Percentiles rank a stretch among this genome's conserved stretches.
Evolutionary conservation across 2,113 vertebrate species (phyloP).

Genomic region (Lepisosteus oculatus): DNA sequence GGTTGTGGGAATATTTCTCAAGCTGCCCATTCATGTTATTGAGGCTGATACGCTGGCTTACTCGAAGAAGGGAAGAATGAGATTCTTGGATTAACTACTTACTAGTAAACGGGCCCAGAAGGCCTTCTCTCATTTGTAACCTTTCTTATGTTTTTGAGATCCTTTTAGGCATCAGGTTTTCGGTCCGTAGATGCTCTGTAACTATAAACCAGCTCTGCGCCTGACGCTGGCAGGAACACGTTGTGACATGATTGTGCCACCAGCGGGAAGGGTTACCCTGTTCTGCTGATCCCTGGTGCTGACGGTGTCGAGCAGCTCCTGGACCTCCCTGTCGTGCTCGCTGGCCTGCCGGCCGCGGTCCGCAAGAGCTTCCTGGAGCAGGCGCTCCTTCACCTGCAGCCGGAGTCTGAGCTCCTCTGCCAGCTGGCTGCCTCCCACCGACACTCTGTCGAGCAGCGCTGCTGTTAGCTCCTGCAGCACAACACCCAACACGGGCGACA

Average conservation of each 20-base stretch:
- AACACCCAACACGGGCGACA: not conserved
- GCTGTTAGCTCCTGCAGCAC: constrained; percentile 72
- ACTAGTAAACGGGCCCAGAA: too few species aligned
- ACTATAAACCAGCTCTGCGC: too few species aligned
- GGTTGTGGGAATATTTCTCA: too few species aligned
- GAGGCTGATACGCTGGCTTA: too few species aligned
- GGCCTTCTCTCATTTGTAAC: too few species aligned
- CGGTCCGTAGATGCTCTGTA: too few species aligned
- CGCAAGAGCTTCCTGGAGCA: constrained; percentile 81
- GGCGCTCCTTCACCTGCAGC: constrained; percentile 80
- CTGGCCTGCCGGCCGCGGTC: constrained; percentile 62
- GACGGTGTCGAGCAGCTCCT: constrained; percentile 70
- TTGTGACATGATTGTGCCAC: too few species aligned
- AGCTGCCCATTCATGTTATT: too few species aligned
- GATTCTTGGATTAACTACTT: too few species aligned
- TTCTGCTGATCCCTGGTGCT: constrained; percentile 71
- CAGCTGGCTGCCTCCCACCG: constrained; percentile 58
- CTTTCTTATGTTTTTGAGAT: not conserved
- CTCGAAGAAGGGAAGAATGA: too few species aligned
- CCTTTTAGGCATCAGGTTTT: not conserved
- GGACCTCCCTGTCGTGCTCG: constrained; percentile 78
- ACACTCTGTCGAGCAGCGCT: constrained; percentile 70
- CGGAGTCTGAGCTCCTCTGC: constrained; percentile 75
- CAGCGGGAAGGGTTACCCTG: constrained; percentile 54
- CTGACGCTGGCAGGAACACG: too few species aligned